Conservation (phyloP, 2,888 invertebrate genomes). For the Scaptomyza reducta region DNA sequence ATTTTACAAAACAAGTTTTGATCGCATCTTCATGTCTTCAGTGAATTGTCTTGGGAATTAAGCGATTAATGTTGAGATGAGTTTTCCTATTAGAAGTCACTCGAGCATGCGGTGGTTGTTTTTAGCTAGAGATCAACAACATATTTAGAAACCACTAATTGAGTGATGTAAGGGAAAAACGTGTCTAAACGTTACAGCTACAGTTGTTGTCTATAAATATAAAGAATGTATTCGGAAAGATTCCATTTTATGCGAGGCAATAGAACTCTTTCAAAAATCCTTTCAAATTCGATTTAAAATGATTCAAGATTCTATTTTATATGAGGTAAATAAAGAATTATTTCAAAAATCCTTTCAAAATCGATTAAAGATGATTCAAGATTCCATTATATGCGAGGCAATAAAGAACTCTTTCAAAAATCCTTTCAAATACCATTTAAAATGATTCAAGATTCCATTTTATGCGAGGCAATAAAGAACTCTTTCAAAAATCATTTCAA, state of each 20-base stretch:
- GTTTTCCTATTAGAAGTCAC: constrained; percentile 28
- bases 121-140: constrained; percentile 20
- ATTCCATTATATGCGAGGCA: no score
- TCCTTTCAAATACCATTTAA: no score
- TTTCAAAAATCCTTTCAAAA: no score
- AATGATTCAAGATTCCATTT: no score
- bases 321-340: background rate
- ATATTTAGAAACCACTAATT: constrained; percentile 45
- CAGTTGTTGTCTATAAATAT: constrained; percentile 1
- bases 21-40: constrained; percentile 19
- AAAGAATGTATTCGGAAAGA: no score
- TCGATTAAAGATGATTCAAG: no score
- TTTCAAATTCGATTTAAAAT: no score
- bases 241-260: no score
- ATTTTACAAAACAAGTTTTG: constrained; percentile 43
- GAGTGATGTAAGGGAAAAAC: constrained; percentile 7
- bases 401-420: background rate
- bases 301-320: no score
- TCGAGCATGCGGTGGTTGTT: constrained; percentile 51
- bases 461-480: background rate
- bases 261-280: background rate
- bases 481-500: background rate
- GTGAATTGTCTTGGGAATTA: constrained; percentile 22
- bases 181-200: background rate
- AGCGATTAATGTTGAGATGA: constrained; percentile 29